Conservation (phyloP, 2,113 vertebrate species). For the Miniopterus natalensis region DNA sequence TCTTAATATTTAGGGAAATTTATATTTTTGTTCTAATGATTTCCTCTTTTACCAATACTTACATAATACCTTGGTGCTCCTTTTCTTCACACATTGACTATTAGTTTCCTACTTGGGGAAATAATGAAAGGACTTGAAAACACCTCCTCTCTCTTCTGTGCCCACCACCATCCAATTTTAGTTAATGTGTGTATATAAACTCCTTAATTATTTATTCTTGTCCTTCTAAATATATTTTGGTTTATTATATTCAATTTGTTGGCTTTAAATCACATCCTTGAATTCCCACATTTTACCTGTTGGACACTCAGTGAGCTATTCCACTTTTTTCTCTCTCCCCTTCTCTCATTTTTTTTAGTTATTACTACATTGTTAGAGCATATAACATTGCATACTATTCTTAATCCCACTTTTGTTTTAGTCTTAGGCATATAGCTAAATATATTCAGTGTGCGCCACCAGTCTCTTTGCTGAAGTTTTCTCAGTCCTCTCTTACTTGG, state of each 20-base stretch:
- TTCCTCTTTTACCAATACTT: background rate
- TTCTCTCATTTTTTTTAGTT: background rate
- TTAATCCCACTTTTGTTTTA: slow-evolving; percentile 23
- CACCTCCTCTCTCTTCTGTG: background rate
- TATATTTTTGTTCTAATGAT: slow-evolving; percentile 6
- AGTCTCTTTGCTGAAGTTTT: slow-evolving; percentile 34
- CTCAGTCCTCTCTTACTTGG: background rate
- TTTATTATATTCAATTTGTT: slow-evolving; percentile 23
- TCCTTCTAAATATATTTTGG: background rate
- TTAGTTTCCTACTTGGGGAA: background rate
- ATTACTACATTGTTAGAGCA: background rate
- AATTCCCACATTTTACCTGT: slow-evolving; percentile 13
- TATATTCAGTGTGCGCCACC: background rate
- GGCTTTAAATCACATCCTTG: background rate
- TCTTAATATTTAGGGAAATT: background rate
- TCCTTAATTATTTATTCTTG: slow-evolving; percentile 31
- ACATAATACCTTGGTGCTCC: background rate
- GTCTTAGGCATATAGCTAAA: background rate
- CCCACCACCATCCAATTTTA: background rate
- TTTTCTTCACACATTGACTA: background rate
- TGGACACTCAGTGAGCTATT: background rate
- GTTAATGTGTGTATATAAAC: background rate
- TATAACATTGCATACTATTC: background rate
- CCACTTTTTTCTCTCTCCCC: background rate
- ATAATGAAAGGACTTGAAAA: background rate